Evolutionary conservation across 2,113 vertebrate genomes (phyloP).

Genomic region (Turdus rufiventris): DNA sequence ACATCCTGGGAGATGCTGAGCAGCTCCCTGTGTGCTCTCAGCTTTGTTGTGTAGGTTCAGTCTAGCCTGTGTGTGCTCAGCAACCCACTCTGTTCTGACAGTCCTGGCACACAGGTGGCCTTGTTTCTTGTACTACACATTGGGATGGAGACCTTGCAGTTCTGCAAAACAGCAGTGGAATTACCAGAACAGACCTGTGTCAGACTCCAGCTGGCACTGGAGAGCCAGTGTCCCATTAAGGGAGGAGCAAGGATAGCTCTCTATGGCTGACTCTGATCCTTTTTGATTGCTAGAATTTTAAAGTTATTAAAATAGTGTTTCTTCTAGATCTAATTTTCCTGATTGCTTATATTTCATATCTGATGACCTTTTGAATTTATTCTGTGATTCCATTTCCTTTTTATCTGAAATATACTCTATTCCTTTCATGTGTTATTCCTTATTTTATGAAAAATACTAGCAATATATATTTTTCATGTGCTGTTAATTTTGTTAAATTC

Average conservation of each 20-base stretch:
- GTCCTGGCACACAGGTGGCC: not conserved
- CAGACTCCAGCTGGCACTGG: not conserved
- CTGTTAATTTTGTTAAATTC: not conserved
- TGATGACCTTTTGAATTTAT: not conserved
- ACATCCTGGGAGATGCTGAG: not conserved
- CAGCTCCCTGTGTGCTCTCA: not conserved
- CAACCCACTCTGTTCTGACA: not conserved
- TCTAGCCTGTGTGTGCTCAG: not conserved
- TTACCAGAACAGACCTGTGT: not conserved
- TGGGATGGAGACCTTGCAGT: not conserved
- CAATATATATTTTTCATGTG: not conserved
- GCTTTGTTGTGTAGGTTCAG: not conserved
- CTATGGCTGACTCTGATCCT: not conserved
- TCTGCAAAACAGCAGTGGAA: not conserved
- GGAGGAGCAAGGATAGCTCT: not conserved
- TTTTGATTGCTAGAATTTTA: not conserved
- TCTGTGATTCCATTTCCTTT: not conserved
- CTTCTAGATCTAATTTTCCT: not conserved
- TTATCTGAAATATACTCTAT: not conserved
- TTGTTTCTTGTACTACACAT: not conserved
- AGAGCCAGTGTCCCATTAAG: not conserved
- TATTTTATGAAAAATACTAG: not conserved
- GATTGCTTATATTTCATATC: not conserved
- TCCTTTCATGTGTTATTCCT: not conserved
- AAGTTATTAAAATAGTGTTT: not conserved